phyloP scores from a whole-genome alignment of 2,113 vertebrate species.

The Suricata suricatta region DNA sequence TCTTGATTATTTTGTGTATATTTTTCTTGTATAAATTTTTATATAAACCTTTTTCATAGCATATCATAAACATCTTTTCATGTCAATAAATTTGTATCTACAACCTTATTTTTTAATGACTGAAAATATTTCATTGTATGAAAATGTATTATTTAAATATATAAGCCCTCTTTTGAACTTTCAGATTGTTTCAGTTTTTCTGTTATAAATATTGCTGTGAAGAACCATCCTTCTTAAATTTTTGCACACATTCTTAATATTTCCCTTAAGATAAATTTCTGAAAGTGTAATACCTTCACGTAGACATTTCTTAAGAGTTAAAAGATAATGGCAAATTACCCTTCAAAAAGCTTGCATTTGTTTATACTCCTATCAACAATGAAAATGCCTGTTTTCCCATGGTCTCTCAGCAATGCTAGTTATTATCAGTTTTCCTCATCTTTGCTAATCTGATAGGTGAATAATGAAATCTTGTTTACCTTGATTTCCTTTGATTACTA shows the following conservation, averaged over 20 bases:
- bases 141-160: neutral
- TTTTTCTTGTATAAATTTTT: slow-evolving; percentile 31
- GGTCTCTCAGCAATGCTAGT: neutral
- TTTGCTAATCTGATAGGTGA: neutral
- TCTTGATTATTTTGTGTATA: slow-evolving; percentile 4
- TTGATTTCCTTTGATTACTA: neutral
- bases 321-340: neutral
- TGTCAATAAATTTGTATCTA: neutral
- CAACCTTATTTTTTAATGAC: neutral
- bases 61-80: neutral
- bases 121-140: neutral
- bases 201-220: neutral
- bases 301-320: neutral
- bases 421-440: slow-evolving; percentile 8
- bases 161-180: neutral
- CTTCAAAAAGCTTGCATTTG: neutral
- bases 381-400: neutral
- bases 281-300: neutral
- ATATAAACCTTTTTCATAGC: neutral
- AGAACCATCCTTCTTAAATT: slow-evolving; percentile 3
- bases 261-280: slow-evolving; percentile 8
- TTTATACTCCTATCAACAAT: neutral
- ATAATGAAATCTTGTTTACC: slow-evolving; percentile 11
- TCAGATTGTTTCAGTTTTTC: slow-evolving; percentile 18
- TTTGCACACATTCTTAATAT: neutral